A percentile compares a stretch with the other conserved stretches of the same genome.
Conservation (phyloP, 2,888 invertebrate genomes). For the Pycnomerus fuliginosus region DNA sequence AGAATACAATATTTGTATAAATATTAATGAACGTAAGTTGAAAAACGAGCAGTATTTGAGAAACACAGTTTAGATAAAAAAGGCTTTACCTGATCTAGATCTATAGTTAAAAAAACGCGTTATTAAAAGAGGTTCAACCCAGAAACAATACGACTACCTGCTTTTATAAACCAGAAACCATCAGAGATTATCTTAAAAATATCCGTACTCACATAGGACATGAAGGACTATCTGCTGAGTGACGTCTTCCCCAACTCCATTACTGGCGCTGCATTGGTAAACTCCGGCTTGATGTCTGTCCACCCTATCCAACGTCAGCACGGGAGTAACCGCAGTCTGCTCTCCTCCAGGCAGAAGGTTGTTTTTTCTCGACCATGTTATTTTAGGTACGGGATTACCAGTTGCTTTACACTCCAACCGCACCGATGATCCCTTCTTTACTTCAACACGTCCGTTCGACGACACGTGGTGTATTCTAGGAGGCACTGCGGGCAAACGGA, state of each 20-base stretch:
- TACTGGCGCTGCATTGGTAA: constrained; percentile 64
- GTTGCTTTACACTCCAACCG: constrained; percentile 56
- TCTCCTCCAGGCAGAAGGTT: constrained; percentile 60
- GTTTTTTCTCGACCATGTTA: constrained; percentile 58
- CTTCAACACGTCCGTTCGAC: constrained; percentile 63
- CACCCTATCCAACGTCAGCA: constrained; percentile 61
- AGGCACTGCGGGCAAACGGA: constrained; percentile 56
- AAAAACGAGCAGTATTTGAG: too few species aligned
- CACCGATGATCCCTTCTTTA: constrained; percentile 58
- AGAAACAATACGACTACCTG: too few species aligned
- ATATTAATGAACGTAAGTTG: too few species aligned
- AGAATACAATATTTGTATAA: too few species aligned
- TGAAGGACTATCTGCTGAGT: constrained; percentile 62
- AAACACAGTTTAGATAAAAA: too few species aligned
- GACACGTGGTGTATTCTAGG: constrained; percentile 64
- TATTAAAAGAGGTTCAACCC: too few species aligned
- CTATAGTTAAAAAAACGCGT: too few species aligned
- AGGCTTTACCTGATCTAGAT: too few species aligned
- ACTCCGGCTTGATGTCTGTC: constrained; percentile 64
- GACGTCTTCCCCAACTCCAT: constrained; percentile 64
- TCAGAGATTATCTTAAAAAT: too few species aligned
- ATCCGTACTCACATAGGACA: constrained; percentile 63
- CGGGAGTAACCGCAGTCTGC: constrained; percentile 61
- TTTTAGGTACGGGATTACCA: constrained; percentile 57
- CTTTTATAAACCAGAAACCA: too few species aligned